Percentiles rank a stretch among this genome's conserved stretches.
These are phyloP conservation scores for Dasyornis broadbenti DNA, from an alignment of 2,113 vertebrate genomes.

Conservation along the genomic window DNA sequence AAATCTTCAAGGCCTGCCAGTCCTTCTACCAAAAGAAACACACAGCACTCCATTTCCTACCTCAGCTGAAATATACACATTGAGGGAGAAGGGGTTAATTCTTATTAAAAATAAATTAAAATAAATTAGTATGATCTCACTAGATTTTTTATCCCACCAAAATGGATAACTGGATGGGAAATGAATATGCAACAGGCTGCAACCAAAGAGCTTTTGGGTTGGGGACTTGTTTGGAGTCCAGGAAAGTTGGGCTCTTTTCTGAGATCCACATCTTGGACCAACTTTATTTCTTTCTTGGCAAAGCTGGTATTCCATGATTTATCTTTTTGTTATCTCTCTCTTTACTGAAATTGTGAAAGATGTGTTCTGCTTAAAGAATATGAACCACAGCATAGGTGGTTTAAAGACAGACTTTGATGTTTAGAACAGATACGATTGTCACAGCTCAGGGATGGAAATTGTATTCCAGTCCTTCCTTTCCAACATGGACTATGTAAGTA, in stretches of 20 bases:
- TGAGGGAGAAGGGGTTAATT: background rate
- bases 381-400: background rate
- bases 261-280: background rate
- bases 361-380: background rate
- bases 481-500: background rate
- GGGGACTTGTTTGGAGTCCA: background rate
- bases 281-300: background rate
- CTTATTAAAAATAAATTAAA: background rate
- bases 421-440: background rate
- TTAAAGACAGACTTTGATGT: background rate
- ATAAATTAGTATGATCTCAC: background rate
- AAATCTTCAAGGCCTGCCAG: background rate
- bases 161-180: background rate
- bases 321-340: background rate
- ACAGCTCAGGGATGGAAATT: background rate
- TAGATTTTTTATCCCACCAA: background rate
- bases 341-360: background rate
- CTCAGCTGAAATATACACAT: background rate
- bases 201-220: background rate
- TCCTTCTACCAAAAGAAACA: background rate
- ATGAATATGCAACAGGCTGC: background rate
- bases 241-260: background rate
- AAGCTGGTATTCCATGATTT: background rate
- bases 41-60: background rate
- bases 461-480: background rate